A percentile compares a stretch with the other conserved stretches of the same genome.
Evolutionary conservation across 23 tunicate species (phyloP).

Genomic region (Corella eumyota): DNA sequence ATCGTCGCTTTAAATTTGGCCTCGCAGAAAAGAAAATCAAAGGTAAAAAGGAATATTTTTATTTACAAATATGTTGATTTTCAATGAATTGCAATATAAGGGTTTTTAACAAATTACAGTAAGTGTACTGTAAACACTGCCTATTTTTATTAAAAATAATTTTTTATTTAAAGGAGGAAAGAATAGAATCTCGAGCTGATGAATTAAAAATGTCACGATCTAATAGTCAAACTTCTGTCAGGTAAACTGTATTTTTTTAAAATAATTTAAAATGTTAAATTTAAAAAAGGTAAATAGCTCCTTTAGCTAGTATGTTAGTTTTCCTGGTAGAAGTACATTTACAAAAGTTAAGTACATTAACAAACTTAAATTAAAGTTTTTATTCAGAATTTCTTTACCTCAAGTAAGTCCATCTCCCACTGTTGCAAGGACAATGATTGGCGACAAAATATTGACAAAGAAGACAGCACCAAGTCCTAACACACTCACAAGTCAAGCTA

Average conservation of each 20-base stretch:
- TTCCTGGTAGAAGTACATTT: background rate
- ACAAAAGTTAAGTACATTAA: background rate
- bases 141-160: background rate
- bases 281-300: background rate
- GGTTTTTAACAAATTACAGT: background rate
- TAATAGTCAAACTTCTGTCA: constrained; percentile 81
- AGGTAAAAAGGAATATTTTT: constrained; percentile 15
- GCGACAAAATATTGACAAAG: constrained; percentile 35
- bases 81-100: background rate
- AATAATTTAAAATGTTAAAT: background rate
- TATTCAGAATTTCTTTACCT: constrained; percentile 11
- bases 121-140: background rate
- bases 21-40: constrained; percentile 61
- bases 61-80: background rate
- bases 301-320: background rate
- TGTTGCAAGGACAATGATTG: constrained; percentile 14
- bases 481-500: constrained; percentile 73
- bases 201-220: constrained; percentile 69
- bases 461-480: constrained; percentile 42
- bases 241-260: constrained; percentile 32
- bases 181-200: constrained; percentile 38
- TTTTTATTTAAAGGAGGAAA: constrained; percentile 22
- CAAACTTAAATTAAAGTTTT: background rate
- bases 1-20: constrained; percentile 47
- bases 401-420: constrained; percentile 57